Conservation (phyloP, 2,888 invertebrate species). For the Hoplodrina ambigua region DNA sequence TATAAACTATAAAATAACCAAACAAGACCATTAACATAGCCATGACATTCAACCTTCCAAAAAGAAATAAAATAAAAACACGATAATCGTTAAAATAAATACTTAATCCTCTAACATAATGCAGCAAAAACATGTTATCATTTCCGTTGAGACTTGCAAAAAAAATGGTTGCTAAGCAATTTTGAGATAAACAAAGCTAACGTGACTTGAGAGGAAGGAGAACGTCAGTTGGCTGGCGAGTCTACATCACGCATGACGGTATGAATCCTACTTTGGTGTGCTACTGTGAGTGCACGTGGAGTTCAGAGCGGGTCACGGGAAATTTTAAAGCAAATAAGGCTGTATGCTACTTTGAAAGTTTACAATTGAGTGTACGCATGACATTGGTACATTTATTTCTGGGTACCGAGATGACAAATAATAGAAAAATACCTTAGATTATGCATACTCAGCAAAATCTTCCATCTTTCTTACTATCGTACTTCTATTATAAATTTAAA, state of each 20-base stretch:
- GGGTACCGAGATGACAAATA: too few species aligned
- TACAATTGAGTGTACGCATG: constrained; percentile 28
- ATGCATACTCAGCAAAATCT: too few species aligned
- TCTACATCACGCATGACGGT: constrained; percentile 56
- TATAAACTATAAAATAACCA: neutral
- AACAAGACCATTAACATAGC: neutral
- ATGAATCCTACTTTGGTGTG: constrained; percentile 54
- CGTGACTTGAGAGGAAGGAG: constrained; percentile 68
- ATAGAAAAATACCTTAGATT: too few species aligned
- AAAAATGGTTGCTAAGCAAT: constrained; percentile 47
- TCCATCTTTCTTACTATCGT: too few species aligned
- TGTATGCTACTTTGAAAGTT: constrained; percentile 34
- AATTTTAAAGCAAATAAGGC: constrained; percentile 44
- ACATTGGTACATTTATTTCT: neutral
- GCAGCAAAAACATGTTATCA: constrained; percentile 50
- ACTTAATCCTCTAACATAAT: constrained; percentile 10
- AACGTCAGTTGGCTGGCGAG: constrained; percentile 54
- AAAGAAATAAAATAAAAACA: constrained; percentile 10
- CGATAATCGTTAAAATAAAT: constrained; percentile 30
- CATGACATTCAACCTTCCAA: constrained; percentile 16
- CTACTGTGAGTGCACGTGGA: constrained; percentile 63
- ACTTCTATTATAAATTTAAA: too few species aligned
- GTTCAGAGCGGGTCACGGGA: constrained; percentile 60
- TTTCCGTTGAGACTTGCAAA: constrained; percentile 53
- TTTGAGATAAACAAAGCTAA: constrained; percentile 58